Evolutionary conservation across 2,797 vertebrate species (phyloP), one percentile per base, ranked within the genome.

Genomic region (Staurois parvus): DNA sequence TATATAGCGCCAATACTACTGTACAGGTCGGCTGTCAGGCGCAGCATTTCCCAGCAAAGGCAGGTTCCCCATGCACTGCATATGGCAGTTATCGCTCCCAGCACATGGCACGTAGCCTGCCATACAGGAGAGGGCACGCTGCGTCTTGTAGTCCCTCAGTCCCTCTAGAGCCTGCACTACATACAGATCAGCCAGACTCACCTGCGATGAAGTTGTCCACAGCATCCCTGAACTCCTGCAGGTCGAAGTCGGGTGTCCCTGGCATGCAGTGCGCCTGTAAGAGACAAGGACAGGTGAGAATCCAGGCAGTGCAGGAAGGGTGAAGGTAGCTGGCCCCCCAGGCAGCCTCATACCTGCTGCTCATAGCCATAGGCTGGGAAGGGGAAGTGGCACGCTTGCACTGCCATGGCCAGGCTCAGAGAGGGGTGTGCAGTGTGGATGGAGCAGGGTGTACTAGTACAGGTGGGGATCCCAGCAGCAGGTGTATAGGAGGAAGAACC

Each of bases 211-310:
- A 95, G 76, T 93, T 93, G 88, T 96, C 88, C 0, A 94, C 94
- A 6, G 94, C 94, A 85, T 95, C 94, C 86, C 93, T 93, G 92
- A 97, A 96, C 11, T 95, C 93, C 79, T 95, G 96, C 83, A 96
- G 93, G 64, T 94, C 92, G 78, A 91, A 93, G 40, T 94, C 90
- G 0, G 80, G 88, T 32, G 90, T 93, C 0, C 90, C 89, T 66
- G 93, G 92, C 92, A 95, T 84, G 89, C 88, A 79, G 0, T 34
- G 83, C 29, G 4, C 85, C 94, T 93, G 89, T 67, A 87, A 89
- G 4, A 81, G 0, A 2, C 4, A 29, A 48, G 56, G 0, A 0
- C 21, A 1, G 52, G 73, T 34, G 48, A 76, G 45, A 82, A n/a
- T 21, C 42, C 34, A 28, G 62, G 32, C 15, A 2, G 17, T 52